Evolutionary conservation across 2,113 vertebrate species (phyloP).

Genomic region (Indicator maculatus): DNA sequence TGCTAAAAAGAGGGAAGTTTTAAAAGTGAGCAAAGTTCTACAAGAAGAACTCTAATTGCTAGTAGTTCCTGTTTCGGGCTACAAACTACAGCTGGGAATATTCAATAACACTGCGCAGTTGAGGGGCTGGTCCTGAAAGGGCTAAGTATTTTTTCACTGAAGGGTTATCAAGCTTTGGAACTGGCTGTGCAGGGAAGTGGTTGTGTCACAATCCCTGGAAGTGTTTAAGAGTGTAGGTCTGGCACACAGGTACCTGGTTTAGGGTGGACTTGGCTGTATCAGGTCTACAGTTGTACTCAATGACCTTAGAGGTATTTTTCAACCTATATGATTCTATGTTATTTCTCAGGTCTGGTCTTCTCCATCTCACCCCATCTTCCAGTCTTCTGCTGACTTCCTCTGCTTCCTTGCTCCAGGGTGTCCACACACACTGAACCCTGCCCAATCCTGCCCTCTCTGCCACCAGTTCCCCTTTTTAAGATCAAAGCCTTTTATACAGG

Average conservation of each 20-base stretch:
- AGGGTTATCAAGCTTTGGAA: not conserved
- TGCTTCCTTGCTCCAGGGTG: not conserved
- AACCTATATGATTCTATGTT: not conserved
- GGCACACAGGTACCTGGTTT: not conserved
- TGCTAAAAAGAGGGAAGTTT: not conserved
- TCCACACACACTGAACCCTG: not conserved
- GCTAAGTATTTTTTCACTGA: not conserved
- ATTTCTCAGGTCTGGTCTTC: not conserved
- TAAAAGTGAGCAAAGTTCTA: not conserved
- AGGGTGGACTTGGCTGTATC: not conserved
- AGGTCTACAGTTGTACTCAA: not conserved
- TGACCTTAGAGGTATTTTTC: not conserved
- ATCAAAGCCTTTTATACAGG: not conserved
- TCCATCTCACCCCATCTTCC: not conserved
- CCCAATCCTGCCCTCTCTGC: not conserved
- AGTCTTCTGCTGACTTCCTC: not conserved
- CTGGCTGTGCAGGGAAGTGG: not conserved
- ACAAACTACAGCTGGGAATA: not conserved
- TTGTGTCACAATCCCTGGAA: not conserved
- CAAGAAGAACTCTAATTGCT: not conserved
- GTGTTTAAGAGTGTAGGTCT: not conserved
- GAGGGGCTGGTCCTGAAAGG: not conserved
- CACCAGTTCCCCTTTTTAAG: not conserved
- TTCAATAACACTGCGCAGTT: not conserved
- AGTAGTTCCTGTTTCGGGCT: not conserved